Evolutionary conservation across 2,113 vertebrate species (phyloP), one percentile per base, ranked within the genome.

Genomic region (Arizona elegans): DNA sequence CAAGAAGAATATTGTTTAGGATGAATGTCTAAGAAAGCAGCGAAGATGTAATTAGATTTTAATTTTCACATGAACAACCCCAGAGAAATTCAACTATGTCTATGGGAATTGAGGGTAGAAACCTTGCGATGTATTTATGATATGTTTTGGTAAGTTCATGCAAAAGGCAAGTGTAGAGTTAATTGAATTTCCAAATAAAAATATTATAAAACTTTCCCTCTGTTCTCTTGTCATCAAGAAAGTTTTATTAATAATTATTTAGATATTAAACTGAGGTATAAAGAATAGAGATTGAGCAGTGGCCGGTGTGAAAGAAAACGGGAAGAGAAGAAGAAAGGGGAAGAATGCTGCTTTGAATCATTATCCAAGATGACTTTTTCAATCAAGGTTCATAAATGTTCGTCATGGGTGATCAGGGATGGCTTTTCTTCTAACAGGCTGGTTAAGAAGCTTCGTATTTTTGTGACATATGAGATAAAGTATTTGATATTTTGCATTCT

Each of bases 401-500:
- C 86, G 47, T 93, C 90, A 56, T 5, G 0, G 53, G 90, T 0
- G 0, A 87, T 15, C 89, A 94, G 94, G 87, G 86, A 65, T 7
- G 21, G 11, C 26, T 86, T 87, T 3, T 90, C 95, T 93, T 92
- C 87, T 94, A 94, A 94, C 0, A 5, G 93, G 93, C 95, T 92
- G 92, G 93, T 96, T 91, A 96, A 96, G 94, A 26, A 93, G 96
- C 89, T 96, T 93, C 92, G 92, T 91, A 94, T 90, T 24, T 90
- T 92, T 29, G 33, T 92, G 91, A 94, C 91, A 93, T 1, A 96
- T 3, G 38, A 93, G 95, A 96, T 94, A 96, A 97, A 96, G 96
- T 93, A 95, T 92, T 96, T 96, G 95, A 91, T 1, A 53, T 95
- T 24, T 95, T 26, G 96, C 94, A 85, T 94, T 96, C 90, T 96